Percentiles rank a stretch among this genome's conserved stretches.
phyloP scores from a whole-genome alignment of 92 coral and sea anemone species.

The Zoanthus sociatus region DNA sequence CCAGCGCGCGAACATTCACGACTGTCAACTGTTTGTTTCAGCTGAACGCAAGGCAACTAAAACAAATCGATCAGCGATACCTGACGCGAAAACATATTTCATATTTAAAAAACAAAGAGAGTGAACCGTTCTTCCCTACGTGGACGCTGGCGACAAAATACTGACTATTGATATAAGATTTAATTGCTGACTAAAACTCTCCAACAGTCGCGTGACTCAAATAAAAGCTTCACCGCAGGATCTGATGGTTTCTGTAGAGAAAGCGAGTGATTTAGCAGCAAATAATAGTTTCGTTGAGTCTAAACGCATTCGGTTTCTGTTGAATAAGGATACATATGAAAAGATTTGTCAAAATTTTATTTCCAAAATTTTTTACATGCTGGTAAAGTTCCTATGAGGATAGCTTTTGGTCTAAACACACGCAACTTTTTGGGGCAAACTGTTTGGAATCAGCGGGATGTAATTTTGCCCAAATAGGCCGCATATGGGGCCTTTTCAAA shows the following conservation, averaged over 20 bases:
- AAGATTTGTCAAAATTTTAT: background rate
- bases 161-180: conserved; percentile 7
- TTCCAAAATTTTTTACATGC: conserved; percentile 17
- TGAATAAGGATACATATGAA: background rate
- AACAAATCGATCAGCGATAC: background rate
- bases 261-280: background rate
- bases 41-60: background rate
- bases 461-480: conserved; percentile 22
- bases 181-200: conserved; percentile 14
- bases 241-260: background rate
- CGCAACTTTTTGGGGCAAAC: conserved; percentile 40
- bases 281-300: background rate
- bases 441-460: conserved; percentile 11
- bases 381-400: conserved; percentile 38
- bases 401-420: background rate
- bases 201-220: conserved; percentile 36
- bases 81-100: conserved; percentile 6
- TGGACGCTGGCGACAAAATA: conserved; percentile 12
- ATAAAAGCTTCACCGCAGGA: conserved; percentile 13
- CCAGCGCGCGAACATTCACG: background rate
- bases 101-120: background rate
- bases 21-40: background rate
- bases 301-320: background rate
- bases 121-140: conserved; percentile 16
- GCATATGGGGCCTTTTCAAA: conserved; percentile 39